Evolutionary conservation across 2,888 invertebrate species (phyloP), one percentile per base, ranked within the genome.

Genomic region (Harpalus rufipes): DNA sequence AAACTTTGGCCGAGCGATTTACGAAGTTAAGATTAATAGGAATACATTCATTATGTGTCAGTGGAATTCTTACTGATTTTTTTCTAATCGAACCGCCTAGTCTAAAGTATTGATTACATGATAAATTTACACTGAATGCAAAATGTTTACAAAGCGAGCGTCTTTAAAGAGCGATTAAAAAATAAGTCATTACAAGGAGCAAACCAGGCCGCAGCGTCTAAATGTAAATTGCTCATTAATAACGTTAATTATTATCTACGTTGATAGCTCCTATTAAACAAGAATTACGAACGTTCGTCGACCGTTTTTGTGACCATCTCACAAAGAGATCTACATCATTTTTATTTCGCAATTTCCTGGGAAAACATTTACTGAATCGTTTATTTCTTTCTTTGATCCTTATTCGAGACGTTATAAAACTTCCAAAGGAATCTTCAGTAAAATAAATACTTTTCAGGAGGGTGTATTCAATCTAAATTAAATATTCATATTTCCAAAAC

Each of bases 141-240:
- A 16, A 21, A 21, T 16, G 16, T 61, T 63, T 63, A 63, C 44
- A 51, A 25, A 63, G 21, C 18, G 63, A 21, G 7, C 12, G 18
- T 16, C 59, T 61, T 63, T 63, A 63, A 63, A 8, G 63, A 1
- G 1, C 63, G 63, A 63, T 63, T 63, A 63, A 63, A 61, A 74
- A 74, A 74, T 44, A 3, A 14, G 12, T 51, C 51, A 74, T 74
- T 74, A 1, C 72, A 14, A 7, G 65, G 8, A 25, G 16, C 65
- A 18, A 41, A 39, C 41, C 16, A 76, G 12, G 72, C 41, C 8
- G 39, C 76, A 6, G 18, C 58, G 58, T 21, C 78, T 78, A 58
- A 78, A 78, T 56, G 58, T 32, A 80, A 80, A 80, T 80, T 59
- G 81, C 81, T 81, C 81, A 65, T 81, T 81, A 81, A 81, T 81